phyloP scores from a whole-genome alignment of 2,797 vertebrate species.

The Limosa lapponica region DNA sequence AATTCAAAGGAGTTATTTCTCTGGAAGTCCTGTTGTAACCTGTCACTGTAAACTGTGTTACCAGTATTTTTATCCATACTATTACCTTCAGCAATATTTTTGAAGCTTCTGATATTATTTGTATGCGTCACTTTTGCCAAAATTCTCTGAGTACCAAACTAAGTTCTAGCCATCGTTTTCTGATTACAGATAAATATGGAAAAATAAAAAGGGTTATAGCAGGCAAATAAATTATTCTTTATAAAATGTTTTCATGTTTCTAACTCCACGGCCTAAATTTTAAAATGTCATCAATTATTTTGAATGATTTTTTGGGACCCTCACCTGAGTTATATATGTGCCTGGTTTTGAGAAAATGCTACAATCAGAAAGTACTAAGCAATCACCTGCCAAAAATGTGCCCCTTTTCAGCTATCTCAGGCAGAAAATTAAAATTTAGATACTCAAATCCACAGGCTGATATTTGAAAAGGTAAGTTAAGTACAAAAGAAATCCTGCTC shows the following conservation, averaged over 20 bases:
- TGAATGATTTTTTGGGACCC: background rate
- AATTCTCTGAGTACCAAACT: background rate
- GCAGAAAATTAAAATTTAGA: background rate
- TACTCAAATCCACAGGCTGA: background rate
- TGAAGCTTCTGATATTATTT: background rate
- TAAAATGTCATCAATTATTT: background rate
- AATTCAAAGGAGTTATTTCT: background rate
- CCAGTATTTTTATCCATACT: background rate
- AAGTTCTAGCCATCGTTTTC: background rate
- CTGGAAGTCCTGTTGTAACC: background rate
- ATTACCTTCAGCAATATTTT: background rate
- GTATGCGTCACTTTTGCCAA: background rate
- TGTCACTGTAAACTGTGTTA: background rate
- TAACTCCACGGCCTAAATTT: background rate
- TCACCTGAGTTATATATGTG: background rate
- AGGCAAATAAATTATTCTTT: background rate
- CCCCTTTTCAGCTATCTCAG: background rate
- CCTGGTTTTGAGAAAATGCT: background rate
- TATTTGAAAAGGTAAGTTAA: background rate
- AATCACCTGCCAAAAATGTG: background rate
- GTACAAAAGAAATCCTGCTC: background rate
- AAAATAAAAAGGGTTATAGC: background rate
- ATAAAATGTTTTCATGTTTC: background rate
- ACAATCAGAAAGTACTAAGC: background rate
- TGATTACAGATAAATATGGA: background rate